Evolutionary conservation across 1,140 invertebrate species (phyloP).

Genomic region (Drosophila erecta): DNA sequence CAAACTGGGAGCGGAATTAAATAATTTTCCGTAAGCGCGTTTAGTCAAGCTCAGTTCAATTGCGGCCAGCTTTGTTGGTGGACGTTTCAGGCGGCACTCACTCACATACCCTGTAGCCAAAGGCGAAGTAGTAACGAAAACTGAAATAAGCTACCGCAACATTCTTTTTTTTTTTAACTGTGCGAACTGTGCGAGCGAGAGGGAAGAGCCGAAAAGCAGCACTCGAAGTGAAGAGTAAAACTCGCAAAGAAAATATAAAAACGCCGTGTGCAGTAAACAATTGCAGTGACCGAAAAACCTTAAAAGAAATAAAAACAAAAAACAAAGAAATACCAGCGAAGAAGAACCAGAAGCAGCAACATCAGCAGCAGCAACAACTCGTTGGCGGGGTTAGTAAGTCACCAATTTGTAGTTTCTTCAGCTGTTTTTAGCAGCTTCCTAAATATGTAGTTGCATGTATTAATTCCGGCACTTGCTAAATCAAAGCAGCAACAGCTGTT

Average conservation of each 20-base stretch:
- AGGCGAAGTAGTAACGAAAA: neutral
- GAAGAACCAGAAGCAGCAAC: neutral
- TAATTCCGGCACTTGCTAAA: constrained; percentile 12
- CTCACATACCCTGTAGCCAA: neutral
- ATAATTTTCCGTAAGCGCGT: constrained; percentile 79
- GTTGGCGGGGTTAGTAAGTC: constrained; percentile 25
- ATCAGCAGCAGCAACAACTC: constrained; percentile 6
- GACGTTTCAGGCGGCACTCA: constrained; percentile 52
- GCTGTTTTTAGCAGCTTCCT: constrained; percentile 4
- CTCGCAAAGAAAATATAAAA: neutral
- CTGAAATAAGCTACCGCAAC: neutral
- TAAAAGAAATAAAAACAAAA: constrained; percentile 5
- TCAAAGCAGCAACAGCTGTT: constrained; percentile 54
- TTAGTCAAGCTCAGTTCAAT: constrained; percentile 80
- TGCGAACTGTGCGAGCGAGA: constrained; percentile 21
- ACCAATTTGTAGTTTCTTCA: constrained; percentile 1
- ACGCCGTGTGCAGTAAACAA: constrained; percentile 24
- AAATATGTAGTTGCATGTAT: neutral
- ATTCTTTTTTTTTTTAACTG: constrained; percentile 22
- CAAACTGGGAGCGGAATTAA: constrained; percentile 66
- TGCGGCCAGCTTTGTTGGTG: constrained; percentile 69
- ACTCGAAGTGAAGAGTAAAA: constrained; percentile 13
- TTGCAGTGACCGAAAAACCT: constrained; percentile 34
- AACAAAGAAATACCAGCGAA: constrained; percentile 3
- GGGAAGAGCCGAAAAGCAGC: constrained; percentile 2